These are phyloP conservation scores for Horisme vitalbata DNA, from an alignment of 2,888 invertebrate genomes.

Conservation along the genomic window DNA sequence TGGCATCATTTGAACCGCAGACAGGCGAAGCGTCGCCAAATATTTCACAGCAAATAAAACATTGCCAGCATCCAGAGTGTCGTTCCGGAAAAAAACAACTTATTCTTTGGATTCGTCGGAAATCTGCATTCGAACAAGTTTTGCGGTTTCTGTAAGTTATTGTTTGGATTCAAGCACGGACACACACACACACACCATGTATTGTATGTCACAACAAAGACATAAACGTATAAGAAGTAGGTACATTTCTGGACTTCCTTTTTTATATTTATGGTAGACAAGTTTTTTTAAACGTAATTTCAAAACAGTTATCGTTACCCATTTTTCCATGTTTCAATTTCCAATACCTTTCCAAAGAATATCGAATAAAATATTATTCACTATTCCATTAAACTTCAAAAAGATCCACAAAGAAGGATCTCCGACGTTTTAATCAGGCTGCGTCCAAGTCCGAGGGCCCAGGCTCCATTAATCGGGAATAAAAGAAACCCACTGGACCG, in stretches of 20 bases:
- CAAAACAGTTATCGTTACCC: too few relatives aligned
- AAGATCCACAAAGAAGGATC: slow-evolving; percentile 12
- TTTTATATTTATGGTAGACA: too few relatives aligned
- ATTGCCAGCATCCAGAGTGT: background rate
- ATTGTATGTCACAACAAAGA: too few relatives aligned
- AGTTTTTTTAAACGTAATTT: too few relatives aligned
- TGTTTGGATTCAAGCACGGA: background rate
- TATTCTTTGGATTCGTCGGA: slow-evolving; percentile 8
- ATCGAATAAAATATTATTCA: slow-evolving; percentile 1
- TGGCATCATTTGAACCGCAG: too few relatives aligned
- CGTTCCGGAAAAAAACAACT: slow-evolving; percentile 6
- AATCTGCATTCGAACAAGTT: slow-evolving; percentile 12
- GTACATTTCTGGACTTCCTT: too few relatives aligned
- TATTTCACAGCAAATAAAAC: slow-evolving; percentile 21
- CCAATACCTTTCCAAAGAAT: too few relatives aligned
- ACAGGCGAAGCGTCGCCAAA: slow-evolving; percentile 12
- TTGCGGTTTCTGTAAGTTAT: background rate
- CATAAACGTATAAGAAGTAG: too few relatives aligned
- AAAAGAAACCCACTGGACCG: slow-evolving; percentile 24
- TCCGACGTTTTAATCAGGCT: slow-evolving; percentile 23
- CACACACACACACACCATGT: too few relatives aligned
- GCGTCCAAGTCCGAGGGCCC: slow-evolving; percentile 25
- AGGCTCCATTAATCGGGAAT: slow-evolving; percentile 32
- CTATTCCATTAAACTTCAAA: slow-evolving; percentile 17
- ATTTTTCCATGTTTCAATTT: too few relatives aligned